A percentile compares a stretch with the other conserved stretches of the same genome.
These are phyloP conservation scores for Tauraco erythrolophus DNA, from an alignment of 2,113 vertebrate genomes.

Conservation along the genomic window DNA sequence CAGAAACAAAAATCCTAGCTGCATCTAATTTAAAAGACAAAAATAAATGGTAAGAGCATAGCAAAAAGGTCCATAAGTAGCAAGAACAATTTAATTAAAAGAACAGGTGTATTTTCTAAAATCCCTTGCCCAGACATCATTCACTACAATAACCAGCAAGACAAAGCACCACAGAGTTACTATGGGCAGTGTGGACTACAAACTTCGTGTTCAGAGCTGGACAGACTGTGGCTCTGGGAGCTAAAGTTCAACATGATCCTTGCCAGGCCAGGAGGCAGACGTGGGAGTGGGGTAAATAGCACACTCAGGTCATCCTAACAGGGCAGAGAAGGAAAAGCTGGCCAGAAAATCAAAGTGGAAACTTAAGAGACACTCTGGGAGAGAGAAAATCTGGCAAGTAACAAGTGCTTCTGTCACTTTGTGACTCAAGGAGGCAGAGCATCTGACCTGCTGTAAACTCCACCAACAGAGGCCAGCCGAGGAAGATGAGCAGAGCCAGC, in stretches of 20 bases:
- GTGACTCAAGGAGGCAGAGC: conserved; percentile 23
- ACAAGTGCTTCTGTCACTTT: conserved; percentile 32
- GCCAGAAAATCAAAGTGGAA: conserved; percentile 39
- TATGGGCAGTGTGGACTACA: background rate
- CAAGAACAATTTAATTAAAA: background rate
- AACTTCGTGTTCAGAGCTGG: background rate
- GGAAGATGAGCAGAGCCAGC: background rate
- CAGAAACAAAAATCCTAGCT: background rate
- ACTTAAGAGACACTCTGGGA: background rate
- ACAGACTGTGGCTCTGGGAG: background rate
- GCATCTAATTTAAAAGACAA: background rate
- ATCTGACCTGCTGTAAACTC: conserved; percentile 8
- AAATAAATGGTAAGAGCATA: background rate
- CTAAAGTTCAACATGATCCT: background rate
- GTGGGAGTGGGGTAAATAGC: background rate
- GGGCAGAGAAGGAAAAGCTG: conserved; percentile 13
- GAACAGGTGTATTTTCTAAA: background rate
- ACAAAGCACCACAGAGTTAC: background rate
- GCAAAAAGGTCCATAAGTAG: background rate
- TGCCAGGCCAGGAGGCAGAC: background rate
- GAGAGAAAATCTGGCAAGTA: conserved; percentile 1
- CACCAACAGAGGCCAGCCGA: background rate
- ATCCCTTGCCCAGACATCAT: background rate
- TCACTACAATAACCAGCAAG: background rate
- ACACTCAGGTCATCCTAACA: background rate